phyloP scores from a whole-genome alignment of 1,140 invertebrate species.

The Drosophila busckii region DNA sequence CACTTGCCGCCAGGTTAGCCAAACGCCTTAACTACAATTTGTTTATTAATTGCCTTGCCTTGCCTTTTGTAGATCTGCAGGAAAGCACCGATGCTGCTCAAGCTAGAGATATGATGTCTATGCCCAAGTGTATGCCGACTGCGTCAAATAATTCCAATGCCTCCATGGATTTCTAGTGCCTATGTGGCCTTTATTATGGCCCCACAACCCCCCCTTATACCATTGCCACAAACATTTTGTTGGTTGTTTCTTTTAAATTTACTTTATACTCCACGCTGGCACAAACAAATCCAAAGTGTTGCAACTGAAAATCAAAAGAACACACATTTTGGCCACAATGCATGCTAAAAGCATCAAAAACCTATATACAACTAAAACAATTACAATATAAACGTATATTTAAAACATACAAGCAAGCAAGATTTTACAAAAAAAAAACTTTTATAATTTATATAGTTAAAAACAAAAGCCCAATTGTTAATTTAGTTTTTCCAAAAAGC shows the following conservation, averaged over 20 bases:
- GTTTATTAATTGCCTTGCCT: conserved; percentile 1
- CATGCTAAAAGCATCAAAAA: neutral
- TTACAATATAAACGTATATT: no score
- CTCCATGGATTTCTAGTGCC: conserved; percentile 70
- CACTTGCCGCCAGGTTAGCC: conserved; percentile 88
- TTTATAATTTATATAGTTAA: conserved; percentile 3
- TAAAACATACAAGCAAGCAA: no score
- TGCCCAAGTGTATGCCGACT: conserved; percentile 43
- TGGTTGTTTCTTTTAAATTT: conserved; percentile 17
- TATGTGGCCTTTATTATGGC: conserved; percentile 25
- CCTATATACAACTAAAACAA: conserved; percentile 7
- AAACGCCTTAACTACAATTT: neutral
- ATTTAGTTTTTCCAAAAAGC: conserved; percentile 13
- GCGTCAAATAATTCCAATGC: conserved; percentile 48
- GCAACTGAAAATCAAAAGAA: no score
- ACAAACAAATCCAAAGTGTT: conserved; percentile 7
- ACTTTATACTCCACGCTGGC: conserved; percentile 7
- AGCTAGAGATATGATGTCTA: conserved; percentile 14
- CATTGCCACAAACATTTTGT: conserved; percentile 25
- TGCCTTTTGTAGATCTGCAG: conserved; percentile 47
- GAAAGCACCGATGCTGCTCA: conserved; percentile 28
- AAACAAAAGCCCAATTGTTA: conserved; percentile 6
- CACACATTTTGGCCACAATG: no score
- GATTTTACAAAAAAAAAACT: conserved; percentile 1
- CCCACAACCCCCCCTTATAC: no score